phyloP scores from a whole-genome alignment of 2,888 invertebrate genomes.

The Agrilus mali region DNA sequence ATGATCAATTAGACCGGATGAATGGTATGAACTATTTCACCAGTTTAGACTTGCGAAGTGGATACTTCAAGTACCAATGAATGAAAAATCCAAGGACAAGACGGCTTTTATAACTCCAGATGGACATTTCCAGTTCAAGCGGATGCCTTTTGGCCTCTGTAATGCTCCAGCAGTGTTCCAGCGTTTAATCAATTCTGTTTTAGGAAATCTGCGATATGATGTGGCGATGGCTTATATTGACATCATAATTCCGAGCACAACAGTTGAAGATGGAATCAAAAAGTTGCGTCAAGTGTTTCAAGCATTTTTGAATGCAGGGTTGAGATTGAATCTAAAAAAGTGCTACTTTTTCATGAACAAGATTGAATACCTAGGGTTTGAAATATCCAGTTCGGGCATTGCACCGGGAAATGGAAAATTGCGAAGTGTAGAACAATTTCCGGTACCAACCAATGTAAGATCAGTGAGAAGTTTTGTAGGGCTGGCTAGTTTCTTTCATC shows the following conservation, averaged over 20 bases:
- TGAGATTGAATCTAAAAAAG: background rate
- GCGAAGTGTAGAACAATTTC: slow-evolving; percentile 11
- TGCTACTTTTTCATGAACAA: slow-evolving; percentile 10
- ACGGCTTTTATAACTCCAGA: no score
- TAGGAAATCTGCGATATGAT: slow-evolving; percentile 9
- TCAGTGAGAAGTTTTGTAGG: slow-evolving; percentile 14
- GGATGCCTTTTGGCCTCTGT: slow-evolving; percentile 21
- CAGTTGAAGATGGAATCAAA: slow-evolving; percentile 3
- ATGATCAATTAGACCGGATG: slow-evolving; percentile 14
- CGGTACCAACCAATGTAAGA: slow-evolving; percentile 9
- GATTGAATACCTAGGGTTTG: slow-evolving; percentile 14
- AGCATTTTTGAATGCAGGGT: background rate
- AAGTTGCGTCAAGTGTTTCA: background rate
- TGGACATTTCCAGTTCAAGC: background rate
- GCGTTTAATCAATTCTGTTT: slow-evolving; percentile 3
- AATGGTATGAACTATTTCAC: slow-evolving; percentile 15
- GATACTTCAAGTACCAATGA: slow-evolving; percentile 14
- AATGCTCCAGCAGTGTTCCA: slow-evolving; percentile 22
- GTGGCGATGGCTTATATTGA: slow-evolving; percentile 8
- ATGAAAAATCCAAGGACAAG: no score
- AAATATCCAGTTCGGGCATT: slow-evolving; percentile 9
- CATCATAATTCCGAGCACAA: slow-evolving; percentile 8
- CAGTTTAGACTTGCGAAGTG: slow-evolving; percentile 15
- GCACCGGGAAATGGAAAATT: slow-evolving; percentile 12
- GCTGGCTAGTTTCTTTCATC: slow-evolving; percentile 14